Conservation (phyloP, 1,140 invertebrate species). For the Melitaea cinxia region DNA sequence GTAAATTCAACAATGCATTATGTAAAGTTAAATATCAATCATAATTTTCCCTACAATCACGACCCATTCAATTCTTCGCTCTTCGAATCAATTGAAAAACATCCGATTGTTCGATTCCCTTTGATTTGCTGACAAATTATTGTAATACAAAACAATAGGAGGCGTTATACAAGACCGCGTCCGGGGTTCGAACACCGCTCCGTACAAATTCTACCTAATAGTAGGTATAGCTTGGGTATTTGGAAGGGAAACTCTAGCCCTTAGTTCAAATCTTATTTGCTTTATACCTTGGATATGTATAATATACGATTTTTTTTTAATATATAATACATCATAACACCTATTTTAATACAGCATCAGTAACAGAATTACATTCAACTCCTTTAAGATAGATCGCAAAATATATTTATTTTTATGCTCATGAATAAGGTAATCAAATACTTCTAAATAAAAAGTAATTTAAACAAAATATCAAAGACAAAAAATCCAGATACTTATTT, state of each 20-base stretch:
- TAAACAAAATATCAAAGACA: too few relatives aligned
- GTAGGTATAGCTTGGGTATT: background rate
- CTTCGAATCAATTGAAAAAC: slow-evolving; percentile 35
- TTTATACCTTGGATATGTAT: too few relatives aligned
- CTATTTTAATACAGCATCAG: too few relatives aligned
- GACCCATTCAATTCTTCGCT: slow-evolving; percentile 16
- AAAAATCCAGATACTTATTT: background rate
- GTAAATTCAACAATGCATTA: background rate
- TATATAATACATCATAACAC: too few relatives aligned
- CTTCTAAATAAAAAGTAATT: too few relatives aligned
- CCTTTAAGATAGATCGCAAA: too few relatives aligned
- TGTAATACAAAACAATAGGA: slow-evolving; percentile 35
- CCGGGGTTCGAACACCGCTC: slow-evolving; percentile 16
- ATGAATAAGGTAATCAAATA: too few relatives aligned
- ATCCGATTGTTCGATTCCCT: slow-evolving; percentile 37
- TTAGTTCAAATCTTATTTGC: background rate
- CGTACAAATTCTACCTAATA: slow-evolving; percentile 26
- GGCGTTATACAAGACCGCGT: slow-evolving; percentile 29
- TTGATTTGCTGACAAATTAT: slow-evolving; percentile 41
- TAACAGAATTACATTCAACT: too few relatives aligned
- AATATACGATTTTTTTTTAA: too few relatives aligned
- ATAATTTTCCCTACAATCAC: slow-evolving; percentile 29
- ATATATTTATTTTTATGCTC: too few relatives aligned
- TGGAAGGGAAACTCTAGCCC: background rate
- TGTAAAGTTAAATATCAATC: slow-evolving; percentile 22